Percentiles rank a stretch among this genome's conserved stretches.
These are phyloP conservation scores for Cisticola juncidis DNA, from an alignment of 2,113 vertebrate species.

Conservation along the genomic window DNA sequence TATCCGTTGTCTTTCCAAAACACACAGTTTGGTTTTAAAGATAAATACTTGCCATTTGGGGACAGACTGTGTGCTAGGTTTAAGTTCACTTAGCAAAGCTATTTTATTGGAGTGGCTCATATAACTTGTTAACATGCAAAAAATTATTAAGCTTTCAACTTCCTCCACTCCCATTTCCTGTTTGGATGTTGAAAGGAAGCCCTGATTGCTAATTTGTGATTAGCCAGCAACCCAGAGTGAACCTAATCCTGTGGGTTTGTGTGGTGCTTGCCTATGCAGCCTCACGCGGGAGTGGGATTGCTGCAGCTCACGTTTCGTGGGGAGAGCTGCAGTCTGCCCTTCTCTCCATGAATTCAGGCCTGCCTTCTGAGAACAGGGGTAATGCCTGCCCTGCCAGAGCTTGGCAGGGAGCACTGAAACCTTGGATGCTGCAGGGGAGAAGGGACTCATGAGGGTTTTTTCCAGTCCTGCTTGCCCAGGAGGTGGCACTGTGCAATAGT, in stretches of 20 bases:
- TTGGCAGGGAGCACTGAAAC: fast-evolving
- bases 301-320: neutral
- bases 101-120: neutral
- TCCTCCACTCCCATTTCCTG: conserved; percentile 63
- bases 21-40: neutral
- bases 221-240: conserved; percentile 27
- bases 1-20: neutral
- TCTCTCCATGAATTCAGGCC: neutral
- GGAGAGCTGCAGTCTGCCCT: neutral
- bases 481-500: conserved; percentile 70
- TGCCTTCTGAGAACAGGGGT: neutral
- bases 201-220: conserved; percentile 2
- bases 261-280: neutral
- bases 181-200: conserved; percentile 56
- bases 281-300: neutral
- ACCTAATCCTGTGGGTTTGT: neutral
- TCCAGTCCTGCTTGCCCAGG: conserved; percentile 47
- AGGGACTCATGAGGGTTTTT: neutral
- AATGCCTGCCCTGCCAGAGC: neutral
- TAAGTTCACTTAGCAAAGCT: neutral
- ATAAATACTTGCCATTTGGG: neutral
- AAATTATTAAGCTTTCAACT: conserved; percentile 45
- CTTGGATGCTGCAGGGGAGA: neutral
- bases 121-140: conserved; percentile 19
- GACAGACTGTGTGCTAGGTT: neutral